Conservation (phyloP, 2,797 vertebrate species). For the Dromococcyx pavoninus region DNA sequence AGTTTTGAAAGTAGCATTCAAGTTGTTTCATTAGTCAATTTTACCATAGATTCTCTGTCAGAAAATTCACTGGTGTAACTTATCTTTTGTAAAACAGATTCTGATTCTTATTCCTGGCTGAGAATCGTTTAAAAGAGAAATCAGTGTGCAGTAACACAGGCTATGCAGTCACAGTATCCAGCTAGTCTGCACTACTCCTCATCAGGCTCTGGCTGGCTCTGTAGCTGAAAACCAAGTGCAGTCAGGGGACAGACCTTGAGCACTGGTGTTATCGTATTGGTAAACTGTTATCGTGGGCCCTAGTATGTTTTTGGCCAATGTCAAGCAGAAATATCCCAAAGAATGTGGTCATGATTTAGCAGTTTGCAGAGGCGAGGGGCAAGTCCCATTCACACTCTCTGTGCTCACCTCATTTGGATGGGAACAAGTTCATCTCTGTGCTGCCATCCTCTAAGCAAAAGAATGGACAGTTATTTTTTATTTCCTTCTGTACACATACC, state of each 20-base stretch:
- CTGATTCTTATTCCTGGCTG: neutral
- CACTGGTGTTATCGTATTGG: neutral
- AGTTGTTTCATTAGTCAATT: too few species aligned
- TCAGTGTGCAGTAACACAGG: neutral
- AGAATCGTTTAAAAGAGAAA: neutral
- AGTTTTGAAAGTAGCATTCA: slow-evolving; percentile 21
- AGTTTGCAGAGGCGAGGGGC: neutral
- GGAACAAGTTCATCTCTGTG: neutral
- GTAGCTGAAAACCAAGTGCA: neutral
- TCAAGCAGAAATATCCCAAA: neutral
- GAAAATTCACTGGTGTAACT: neutral
- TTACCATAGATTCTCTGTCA: neutral
- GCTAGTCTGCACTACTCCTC: neutral
- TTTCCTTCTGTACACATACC: neutral
- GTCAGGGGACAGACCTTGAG: neutral
- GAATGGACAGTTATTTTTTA: neutral
- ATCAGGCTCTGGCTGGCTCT: neutral
- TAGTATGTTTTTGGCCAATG: neutral
- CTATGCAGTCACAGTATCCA: neutral
- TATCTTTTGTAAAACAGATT: neutral
- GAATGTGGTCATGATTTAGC: neutral
- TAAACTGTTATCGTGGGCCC: neutral
- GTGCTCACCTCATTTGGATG: neutral
- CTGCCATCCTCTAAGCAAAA: neutral
- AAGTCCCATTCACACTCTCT: neutral